Evolutionary conservation across 2,797 vertebrate genomes (phyloP), one percentile per base, ranked within the genome.

Genomic region (Cyclopterus lumpus): DNA sequence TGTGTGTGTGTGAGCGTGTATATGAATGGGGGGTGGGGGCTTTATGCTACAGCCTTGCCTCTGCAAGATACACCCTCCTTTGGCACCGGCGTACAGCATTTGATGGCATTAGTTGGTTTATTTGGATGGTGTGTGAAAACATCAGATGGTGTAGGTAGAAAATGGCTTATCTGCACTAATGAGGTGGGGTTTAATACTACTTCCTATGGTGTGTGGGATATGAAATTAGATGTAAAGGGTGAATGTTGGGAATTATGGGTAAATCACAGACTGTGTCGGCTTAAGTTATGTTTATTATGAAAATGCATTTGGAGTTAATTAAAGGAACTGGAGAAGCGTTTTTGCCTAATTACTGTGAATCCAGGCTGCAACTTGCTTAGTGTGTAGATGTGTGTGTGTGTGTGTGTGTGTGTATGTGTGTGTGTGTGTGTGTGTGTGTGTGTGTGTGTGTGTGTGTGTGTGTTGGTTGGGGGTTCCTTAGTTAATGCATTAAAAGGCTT

Each of bases 311-410:
- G 28, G 61, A 76, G 74, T 64, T 70, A 30, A 71, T 4, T 60
- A 44, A 71, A 67, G 20, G 49, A 38, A 40, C 6, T 30, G 10
- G 44, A 73, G n/a, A 14, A 26, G 20, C 2, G 34, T 63, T 51
- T 58, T 46, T 65, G 18, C 36, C 30, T 79, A 42, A 79, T 81
- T 63, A 61, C 15, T 70, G 64, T 20, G 60, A 67, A 59, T 81
- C 78, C 32, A 60, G 18, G 32, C 38, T 83, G 60, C 28, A 46
- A 66, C 38, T 68, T 44, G 55, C 38, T 20, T 18, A 26, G 10
- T 64, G 57, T 58, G 67, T 38, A 49, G 34, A 53, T 30, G 26
- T 66, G 24, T 57, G 4, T 59, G 24, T 57, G 3, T 53, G 48
- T 49, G 66, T 26, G 15, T 14, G 42, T 42, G 64, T 22, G 24